A percentile compares a stretch with the other conserved stretches of the same genome.
These are phyloP conservation scores for Smittia aterrima DNA, from an alignment of 2,888 invertebrate genomes.

Conservation along the genomic window DNA sequence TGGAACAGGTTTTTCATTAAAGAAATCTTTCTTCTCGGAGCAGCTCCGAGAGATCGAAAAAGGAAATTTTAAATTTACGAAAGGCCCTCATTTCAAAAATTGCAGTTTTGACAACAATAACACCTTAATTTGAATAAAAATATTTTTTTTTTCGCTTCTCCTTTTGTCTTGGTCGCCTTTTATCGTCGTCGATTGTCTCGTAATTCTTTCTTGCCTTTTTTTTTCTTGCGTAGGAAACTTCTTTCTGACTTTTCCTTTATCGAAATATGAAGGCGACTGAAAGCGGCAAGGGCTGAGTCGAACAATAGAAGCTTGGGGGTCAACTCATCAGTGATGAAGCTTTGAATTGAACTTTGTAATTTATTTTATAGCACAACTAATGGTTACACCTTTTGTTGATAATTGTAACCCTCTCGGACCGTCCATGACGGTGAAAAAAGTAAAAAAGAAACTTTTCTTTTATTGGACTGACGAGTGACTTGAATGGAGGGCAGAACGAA, in stretches of 20 bases:
- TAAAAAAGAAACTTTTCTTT: too few relatives aligned
- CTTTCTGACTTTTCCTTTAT: not conserved
- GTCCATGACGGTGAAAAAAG: too few relatives aligned
- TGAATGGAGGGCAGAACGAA: too few relatives aligned
- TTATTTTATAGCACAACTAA: too few relatives aligned
- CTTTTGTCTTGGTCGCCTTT: not conserved
- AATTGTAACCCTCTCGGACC: too few relatives aligned
- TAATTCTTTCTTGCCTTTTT: not conserved
- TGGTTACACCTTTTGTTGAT: too few relatives aligned
- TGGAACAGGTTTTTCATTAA: constrained; percentile 35
- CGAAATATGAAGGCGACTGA: not conserved
- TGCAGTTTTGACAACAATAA: constrained; percentile 38
- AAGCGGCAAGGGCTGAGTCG: not conserved
- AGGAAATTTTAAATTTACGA: not conserved
- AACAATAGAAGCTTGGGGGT: too few relatives aligned
- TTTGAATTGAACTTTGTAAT: too few relatives aligned
- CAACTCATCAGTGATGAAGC: too few relatives aligned
- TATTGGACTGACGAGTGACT: too few relatives aligned
- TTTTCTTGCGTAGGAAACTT: constrained; percentile 24
- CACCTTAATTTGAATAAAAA: constrained; percentile 35
- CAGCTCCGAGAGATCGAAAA: not conserved
- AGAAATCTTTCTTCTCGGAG: too few relatives aligned
- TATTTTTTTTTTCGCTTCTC: constrained; percentile 17
- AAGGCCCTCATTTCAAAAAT: constrained; percentile 22
- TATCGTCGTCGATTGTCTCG: not conserved